These are phyloP conservation scores for Zaprionus camerounensis DNA, from an alignment of 1,140 invertebrate species.

Conservation along the genomic window DNA sequence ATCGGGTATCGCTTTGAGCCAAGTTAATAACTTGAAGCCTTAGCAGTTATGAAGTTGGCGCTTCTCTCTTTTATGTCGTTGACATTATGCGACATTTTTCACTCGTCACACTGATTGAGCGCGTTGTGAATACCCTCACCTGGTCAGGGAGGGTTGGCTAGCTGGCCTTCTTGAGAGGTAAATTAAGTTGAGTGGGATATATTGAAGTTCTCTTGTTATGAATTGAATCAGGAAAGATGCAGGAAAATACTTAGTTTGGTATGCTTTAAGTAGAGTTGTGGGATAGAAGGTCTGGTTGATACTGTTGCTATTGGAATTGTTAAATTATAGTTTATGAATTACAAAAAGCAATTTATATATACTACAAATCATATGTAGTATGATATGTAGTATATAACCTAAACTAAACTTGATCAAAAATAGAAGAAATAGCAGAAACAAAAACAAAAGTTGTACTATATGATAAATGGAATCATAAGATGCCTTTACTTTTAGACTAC, in stretches of 20 bases:
- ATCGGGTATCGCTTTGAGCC: constrained; percentile 76
- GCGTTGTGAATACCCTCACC: background rate
- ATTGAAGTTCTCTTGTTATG: background rate
- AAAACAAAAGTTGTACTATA: too few species aligned
- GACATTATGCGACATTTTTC: constrained; percentile 64
- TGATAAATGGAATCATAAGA: too few species aligned
- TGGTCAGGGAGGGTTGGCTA: background rate
- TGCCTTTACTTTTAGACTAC: too few species aligned
- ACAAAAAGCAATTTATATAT: too few species aligned
- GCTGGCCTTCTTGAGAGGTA: background rate
- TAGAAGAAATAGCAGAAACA: too few species aligned
- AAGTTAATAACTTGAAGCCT: constrained; percentile 76
- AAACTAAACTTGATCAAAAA: too few species aligned
- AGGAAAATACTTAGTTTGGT: background rate
- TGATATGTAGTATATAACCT: too few species aligned
- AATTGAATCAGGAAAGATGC: background rate
- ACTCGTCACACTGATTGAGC: constrained; percentile 52
- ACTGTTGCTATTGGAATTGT: too few species aligned
- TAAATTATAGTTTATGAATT: too few species aligned
- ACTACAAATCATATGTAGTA: too few species aligned
- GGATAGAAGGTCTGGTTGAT: too few species aligned
- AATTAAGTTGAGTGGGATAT: background rate
- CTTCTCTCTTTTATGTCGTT: constrained; percentile 65
- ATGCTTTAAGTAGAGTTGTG: background rate
- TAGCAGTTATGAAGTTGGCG: constrained; percentile 78